Evolutionary conservation across 2,113 vertebrate species (phyloP), one percentile per base, ranked within the genome.

Genomic region (Lampris megalopsis): DNA sequence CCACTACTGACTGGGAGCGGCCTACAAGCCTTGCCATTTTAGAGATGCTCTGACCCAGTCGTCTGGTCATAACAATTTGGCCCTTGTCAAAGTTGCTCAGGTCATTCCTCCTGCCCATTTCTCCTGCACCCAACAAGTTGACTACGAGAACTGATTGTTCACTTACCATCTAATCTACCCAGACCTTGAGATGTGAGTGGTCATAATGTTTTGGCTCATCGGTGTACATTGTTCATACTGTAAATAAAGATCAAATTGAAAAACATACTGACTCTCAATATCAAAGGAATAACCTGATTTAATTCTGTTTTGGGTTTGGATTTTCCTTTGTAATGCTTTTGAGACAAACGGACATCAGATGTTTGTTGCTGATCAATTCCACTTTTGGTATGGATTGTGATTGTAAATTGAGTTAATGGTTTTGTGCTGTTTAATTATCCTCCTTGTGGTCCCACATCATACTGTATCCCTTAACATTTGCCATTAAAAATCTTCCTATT

Each of bases 341-440:
- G 58, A 13, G 54, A 13, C 40, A 43, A 43, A 64, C 35, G 8
- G 8, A 64, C 36, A 40, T 66, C 36, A 52, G 45, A 68, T 54
- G 36, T 3, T 52, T 47, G 24, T 59, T 58, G 42, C 53, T 6
- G 9, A 9, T 64, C 3, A 74, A 37, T 48, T 62, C 10, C 63
- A 68, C 11, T 63, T 24, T 75, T 75, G 53, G 6, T 74, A 40
- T 52, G 13, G 41, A 42, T 71, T 72, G 7, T 36, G 4, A 66
- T 40, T 48, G 71, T 9, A 11, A 10, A 59, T 48, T 56, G 35
- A 48, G 47, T 59, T 59, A 35, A 9, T 60, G 24, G 36, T 49
- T 60, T 49, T 36, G 24, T 60, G 41, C 45, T 71, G 13, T 49
- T 60, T 37, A 4, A 40, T 13, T 41, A 57, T 36, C 54, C 49